Percentiles rank a stretch among this genome's conserved stretches.
Evolutionary conservation across 2,113 vertebrate species (phyloP).

Genomic region (Cinclus cinclus): DNA sequence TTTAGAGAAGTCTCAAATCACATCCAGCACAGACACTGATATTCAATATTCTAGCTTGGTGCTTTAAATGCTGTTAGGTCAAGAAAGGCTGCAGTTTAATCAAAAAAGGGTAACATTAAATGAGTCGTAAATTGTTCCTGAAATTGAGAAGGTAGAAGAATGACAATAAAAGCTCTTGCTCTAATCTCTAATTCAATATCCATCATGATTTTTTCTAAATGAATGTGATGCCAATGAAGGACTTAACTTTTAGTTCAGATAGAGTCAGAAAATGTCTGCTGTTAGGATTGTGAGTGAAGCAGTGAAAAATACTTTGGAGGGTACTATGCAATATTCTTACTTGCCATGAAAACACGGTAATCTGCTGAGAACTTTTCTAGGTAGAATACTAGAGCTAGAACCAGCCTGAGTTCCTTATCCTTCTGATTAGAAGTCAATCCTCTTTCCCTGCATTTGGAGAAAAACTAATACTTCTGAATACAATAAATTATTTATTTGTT

Average conservation of each 20-base stretch:
- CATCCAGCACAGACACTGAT: neutral
- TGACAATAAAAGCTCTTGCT: neutral
- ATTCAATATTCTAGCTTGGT: neutral
- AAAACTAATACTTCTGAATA: neutral
- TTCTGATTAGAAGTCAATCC: neutral
- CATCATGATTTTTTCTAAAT: neutral
- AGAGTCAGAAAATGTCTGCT: neutral
- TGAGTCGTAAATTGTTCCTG: neutral
- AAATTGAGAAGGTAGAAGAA: neutral
- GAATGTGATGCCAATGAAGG: neutral
- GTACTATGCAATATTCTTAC: neutral
- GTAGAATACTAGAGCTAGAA: neutral
- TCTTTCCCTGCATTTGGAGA: neutral
- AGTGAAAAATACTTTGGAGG: neutral
- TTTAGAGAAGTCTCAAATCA: neutral
- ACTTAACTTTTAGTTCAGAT: neutral
- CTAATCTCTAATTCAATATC: neutral
- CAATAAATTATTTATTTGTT: neutral
- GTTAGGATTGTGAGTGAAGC: neutral
- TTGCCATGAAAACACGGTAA: neutral
- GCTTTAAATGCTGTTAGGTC: neutral
- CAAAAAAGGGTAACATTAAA: neutral
- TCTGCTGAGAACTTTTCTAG: neutral
- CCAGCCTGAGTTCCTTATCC: neutral
- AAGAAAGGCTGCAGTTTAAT: neutral